Evolutionary conservation across 2,797 vertebrate species (phyloP), one percentile per base, ranked within the genome.

Genomic region (Jordanella pulchra): DNA sequence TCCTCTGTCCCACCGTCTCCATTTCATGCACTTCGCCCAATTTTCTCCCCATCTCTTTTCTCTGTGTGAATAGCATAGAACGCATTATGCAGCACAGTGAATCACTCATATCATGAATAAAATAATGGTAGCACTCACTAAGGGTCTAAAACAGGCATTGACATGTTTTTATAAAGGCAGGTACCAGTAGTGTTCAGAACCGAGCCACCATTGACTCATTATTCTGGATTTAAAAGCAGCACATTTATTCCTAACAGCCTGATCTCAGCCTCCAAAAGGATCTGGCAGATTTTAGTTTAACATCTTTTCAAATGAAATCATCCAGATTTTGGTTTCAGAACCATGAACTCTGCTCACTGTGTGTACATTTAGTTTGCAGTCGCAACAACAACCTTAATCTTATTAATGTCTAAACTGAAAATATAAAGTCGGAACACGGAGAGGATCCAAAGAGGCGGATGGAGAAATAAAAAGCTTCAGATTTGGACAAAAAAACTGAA

Each of bases 61-160:
- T 86, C 82, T 74, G 84, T 86, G 86, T 91, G 88, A 91, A 87
- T 77, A 87, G 89, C 89, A 90, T 91, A 86, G 88, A 89, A 87
- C 84, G 85, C 84, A 81, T 91, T 85, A 88, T 87, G 86, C 88
- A 63, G 77, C 89, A 79, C 87, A 79, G 83, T 81, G 87, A 88
- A 91, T 87, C 87, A 75, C 86, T 87, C 82, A 28, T 72, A 82
- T 86, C 80, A 86, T 88, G 86, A 90, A 91, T 91, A 87, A 87
- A 86, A 90, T 75, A 82, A 78, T 32, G 61, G 69, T 47, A 73
- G 63, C 85, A 84, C 87, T 74, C 81, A 67, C 80, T 73, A 69
- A 32, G 82, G 77, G 67, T 74, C 85, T 82, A 75, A 85, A 81
- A 71, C 79, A 70, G 75, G 81, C 79, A 83, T 76, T 80, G 75